Evolutionary conservation across 2,888 invertebrate genomes (phyloP).

Genomic region (Caenorhabditis sp.): DNA sequence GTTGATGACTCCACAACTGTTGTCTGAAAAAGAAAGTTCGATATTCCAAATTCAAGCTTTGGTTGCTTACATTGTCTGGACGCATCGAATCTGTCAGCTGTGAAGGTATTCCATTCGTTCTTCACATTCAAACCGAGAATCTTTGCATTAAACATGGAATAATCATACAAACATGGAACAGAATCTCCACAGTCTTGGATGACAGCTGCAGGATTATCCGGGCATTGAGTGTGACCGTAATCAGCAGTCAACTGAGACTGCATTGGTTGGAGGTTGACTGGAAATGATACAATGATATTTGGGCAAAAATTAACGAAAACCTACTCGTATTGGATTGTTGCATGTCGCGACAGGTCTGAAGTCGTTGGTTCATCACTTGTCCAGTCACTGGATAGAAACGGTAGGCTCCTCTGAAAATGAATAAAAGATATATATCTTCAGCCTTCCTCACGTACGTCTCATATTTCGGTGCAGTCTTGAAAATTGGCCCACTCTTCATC

Average conservation of each 20-base stretch:
- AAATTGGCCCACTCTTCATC: slow-evolving; percentile 81
- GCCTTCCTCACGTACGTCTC: slow-evolving; percentile 69
- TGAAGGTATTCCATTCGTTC: slow-evolving; percentile 75
- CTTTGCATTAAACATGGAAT: slow-evolving; percentile 79
- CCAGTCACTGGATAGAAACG: slow-evolving; percentile 81
- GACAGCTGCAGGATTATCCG: slow-evolving; percentile 80
- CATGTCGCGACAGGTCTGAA: slow-evolving; percentile 78
- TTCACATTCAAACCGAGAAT: slow-evolving; percentile 72
- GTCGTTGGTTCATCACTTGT: slow-evolving; percentile 75
- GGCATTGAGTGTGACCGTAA: slow-evolving; percentile 79
- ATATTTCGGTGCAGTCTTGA: slow-evolving; percentile 77
- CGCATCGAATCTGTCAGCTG: slow-evolving; percentile 76
- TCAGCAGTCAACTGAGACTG: slow-evolving; percentile 74
- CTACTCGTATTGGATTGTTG: slow-evolving; percentile 69
- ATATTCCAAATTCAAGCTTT: not conserved
- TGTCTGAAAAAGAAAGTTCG: slow-evolving; percentile 72
- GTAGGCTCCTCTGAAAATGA: slow-evolving; percentile 72
- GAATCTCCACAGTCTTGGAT: slow-evolving; percentile 76
- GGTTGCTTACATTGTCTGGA: slow-evolving; percentile 76
- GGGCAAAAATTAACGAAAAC: no score
- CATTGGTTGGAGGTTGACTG: slow-evolving; percentile 80
- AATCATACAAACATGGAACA: slow-evolving; percentile 76
- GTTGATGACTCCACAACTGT: slow-evolving; percentile 82
- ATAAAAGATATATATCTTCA: not conserved
- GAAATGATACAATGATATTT: slow-evolving; percentile 39